These are phyloP conservation scores for Zootermopsis nevadensis DNA, from an alignment of 2,888 invertebrate species.

Conservation along the genomic window DNA sequence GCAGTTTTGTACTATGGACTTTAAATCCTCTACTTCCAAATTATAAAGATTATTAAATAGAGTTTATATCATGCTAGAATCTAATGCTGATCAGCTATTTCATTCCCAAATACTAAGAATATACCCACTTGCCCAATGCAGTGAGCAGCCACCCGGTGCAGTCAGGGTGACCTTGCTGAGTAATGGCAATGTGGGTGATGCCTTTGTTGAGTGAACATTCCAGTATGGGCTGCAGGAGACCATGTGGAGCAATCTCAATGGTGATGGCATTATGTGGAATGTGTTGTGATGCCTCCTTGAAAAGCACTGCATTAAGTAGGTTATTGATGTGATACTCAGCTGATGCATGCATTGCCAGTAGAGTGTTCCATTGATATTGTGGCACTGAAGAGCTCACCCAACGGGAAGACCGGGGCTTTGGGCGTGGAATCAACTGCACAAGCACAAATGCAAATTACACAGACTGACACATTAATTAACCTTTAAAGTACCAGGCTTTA, in stretches of 20 bases:
- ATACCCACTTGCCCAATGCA: conserved; percentile 58
- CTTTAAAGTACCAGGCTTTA: no score
- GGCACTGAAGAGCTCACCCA: conserved; percentile 92
- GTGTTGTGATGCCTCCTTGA: conserved; percentile 86
- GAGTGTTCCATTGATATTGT: conserved; percentile 75
- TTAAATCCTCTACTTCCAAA: no score
- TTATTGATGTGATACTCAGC: conserved; percentile 97
- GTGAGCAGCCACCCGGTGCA: conserved; percentile 64
- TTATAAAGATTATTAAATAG: no score
- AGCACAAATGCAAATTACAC: no score
- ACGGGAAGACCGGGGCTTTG: conserved; percentile 75
- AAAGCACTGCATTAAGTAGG: conserved; percentile 90
- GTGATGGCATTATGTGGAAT: conserved; percentile 89
- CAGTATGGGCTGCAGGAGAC: conserved; percentile 92
- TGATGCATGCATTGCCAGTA: conserved; percentile 74
- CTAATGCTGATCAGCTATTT: no score
- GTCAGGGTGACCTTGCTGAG: conserved; percentile 67
- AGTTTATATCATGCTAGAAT: no score
- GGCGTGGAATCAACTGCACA: conserved; percentile 66
- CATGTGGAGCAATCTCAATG: conserved; percentile 94
- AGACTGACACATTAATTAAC: no score
- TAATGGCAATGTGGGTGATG: conserved; percentile 79
- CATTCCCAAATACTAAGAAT: no score
- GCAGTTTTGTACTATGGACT: no score
- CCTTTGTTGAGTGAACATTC: conserved; percentile 74